Percentiles rank a stretch among this genome's conserved stretches.
phyloP scores from a whole-genome alignment of 2,888 invertebrate species.

The Ornithoptera priamus region DNA sequence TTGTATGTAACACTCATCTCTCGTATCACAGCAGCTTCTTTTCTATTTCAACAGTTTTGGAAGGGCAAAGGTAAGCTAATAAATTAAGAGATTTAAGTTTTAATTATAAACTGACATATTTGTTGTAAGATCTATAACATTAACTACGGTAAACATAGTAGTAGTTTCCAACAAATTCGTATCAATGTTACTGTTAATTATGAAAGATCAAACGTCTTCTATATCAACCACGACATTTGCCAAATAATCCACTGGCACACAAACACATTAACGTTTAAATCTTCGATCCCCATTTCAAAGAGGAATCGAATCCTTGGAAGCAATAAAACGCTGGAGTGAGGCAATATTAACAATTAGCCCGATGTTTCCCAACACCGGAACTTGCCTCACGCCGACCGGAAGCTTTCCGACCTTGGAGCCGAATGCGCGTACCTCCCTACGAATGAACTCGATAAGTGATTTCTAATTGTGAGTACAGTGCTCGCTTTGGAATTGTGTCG shows the following conservation, averaged over 20 bases:
- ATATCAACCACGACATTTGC: conserved; percentile 1
- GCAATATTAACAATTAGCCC: conserved; percentile 59
- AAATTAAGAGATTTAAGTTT: too few relatives aligned
- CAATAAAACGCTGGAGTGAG: conserved; percentile 47
- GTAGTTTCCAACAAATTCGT: not conserved
- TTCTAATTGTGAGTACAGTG: conserved; percentile 41
- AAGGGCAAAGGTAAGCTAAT: too few relatives aligned
- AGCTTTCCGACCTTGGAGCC: conserved; percentile 65
- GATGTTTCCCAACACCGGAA: conserved; percentile 70
- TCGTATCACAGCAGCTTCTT: too few relatives aligned
- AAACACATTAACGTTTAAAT: conserved; percentile 21
- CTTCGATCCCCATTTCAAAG: conserved; percentile 27
- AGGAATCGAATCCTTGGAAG: conserved; percentile 32
- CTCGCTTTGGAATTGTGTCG: conserved; percentile 22
- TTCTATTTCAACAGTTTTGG: too few relatives aligned
- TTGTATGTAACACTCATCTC: too few relatives aligned
- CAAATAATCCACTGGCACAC: conserved; percentile 13
- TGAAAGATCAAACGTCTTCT: not conserved
- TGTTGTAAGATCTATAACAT: too few relatives aligned
- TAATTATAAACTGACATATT: too few relatives aligned
- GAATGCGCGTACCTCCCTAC: conserved; percentile 39
- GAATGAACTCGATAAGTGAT: conserved; percentile 37
- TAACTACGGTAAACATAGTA: too few relatives aligned
- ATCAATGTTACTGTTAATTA: not conserved
- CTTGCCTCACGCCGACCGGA: conserved; percentile 65